These are phyloP conservation scores for Chascanopsetta lugubris DNA, from an alignment of 2,113 vertebrate species.

Conservation along the genomic window DNA sequence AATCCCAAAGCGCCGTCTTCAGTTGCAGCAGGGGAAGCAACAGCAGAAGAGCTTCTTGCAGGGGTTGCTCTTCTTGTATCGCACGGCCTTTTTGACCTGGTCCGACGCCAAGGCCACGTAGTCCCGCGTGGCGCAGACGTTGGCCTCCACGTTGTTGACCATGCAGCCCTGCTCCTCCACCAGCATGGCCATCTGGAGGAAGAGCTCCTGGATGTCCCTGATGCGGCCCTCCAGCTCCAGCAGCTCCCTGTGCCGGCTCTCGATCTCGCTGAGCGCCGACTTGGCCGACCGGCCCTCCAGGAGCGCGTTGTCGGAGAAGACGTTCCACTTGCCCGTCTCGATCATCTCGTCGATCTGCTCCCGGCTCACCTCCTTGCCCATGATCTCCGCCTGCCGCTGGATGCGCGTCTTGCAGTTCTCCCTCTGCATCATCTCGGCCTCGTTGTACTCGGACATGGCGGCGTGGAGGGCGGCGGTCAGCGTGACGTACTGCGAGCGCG, in stretches of 20 bases:
- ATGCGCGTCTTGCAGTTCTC: conserved; percentile 97
- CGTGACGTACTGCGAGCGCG: conserved; percentile 83
- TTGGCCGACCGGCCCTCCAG: conserved; percentile 86
- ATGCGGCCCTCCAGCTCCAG: conserved; percentile 91
- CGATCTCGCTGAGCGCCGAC: conserved; percentile 90
- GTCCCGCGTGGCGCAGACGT: conserved; percentile 85
- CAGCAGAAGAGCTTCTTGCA: conserved; percentile 90
- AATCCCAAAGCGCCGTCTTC: conserved; percentile 5
- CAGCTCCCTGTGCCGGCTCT: conserved; percentile 93
- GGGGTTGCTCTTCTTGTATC: conserved; percentile 88
- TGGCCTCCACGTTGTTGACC: conserved; percentile 88
- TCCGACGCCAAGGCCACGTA: conserved; percentile 83
- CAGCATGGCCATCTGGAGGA: conserved; percentile 90
- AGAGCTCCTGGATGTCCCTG: conserved; percentile 91
- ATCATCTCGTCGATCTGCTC: conserved; percentile 96
- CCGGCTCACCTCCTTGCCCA: conserved; percentile 91
- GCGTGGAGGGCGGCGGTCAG: conserved; percentile 86
- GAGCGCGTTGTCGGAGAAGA: conserved; percentile 92
- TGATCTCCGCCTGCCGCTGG: conserved; percentile 95
- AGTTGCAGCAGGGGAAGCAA: conserved; percentile 87
- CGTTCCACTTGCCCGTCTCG: conserved; percentile 94
- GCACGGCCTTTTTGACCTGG: conserved; percentile 86
- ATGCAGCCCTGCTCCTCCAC: conserved; percentile 92
- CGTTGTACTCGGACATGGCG: conserved; percentile 91
- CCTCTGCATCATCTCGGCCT: conserved; percentile 89